These are phyloP conservation scores for Sylvicapra grimmia DNA, from an alignment of 2,113 vertebrate species.

Conservation along the genomic window DNA sequence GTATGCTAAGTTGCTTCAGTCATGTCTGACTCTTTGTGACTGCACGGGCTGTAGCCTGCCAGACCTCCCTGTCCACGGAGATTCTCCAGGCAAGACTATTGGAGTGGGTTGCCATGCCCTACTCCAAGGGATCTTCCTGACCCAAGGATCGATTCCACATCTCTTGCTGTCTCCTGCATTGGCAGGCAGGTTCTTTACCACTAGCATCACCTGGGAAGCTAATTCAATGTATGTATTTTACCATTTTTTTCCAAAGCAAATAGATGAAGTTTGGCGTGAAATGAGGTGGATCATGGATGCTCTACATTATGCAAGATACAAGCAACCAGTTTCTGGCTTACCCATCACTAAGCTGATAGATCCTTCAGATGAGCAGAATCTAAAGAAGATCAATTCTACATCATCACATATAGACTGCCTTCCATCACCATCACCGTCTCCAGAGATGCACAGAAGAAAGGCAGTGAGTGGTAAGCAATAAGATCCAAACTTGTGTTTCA, in stretches of 20 bases:
- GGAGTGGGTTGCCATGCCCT: background rate
- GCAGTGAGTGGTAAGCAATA: conserved; percentile 84
- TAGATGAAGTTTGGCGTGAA: conserved; percentile 94
- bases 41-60: background rate
- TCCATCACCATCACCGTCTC: conserved; percentile 90
- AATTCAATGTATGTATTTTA: conserved; percentile 5
- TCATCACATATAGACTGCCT: conserved; percentile 92
- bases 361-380: conserved; percentile 73
- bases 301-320: conserved; percentile 94
- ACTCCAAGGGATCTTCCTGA: background rate
- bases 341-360: conserved; percentile 85
- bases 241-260: conserved; percentile 82
- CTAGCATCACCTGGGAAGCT: background rate
- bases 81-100: background rate
- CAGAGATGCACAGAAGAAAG: conserved; percentile 83
- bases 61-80: background rate
- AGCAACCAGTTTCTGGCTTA: conserved; percentile 87
- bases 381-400: conserved; percentile 91
- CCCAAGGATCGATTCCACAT: background rate
- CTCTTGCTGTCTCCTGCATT: background rate
- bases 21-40: background rate
- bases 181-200: background rate
- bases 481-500: background rate
- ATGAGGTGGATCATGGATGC: conserved; percentile 96
- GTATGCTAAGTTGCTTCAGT: background rate